Base-by-base conservation (phyloP, 2,113 vertebrate species). In the Taxidea taxus region DNA sequence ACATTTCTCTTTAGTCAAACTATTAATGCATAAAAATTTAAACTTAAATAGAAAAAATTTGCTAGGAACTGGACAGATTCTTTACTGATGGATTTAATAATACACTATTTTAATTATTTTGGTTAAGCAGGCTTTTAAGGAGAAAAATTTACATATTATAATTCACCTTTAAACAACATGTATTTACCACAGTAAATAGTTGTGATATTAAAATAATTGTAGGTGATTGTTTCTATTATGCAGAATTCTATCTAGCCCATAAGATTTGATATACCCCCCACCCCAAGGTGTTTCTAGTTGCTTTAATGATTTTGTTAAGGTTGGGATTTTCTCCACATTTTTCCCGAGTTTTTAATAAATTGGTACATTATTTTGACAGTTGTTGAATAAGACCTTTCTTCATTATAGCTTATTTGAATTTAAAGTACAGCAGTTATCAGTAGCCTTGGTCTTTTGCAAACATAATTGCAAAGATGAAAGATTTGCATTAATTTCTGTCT, bases 11-110 rank as follows among this genome's bases (percentile, higher is more conserved):
- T 92, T 7, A 58, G 74, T 81, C 29, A 92, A 39, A 54, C 49
- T 93, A 56, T 90, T 90, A 60, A 66, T 87, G 44, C 5, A 31
- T 78, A 78, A 87, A 94, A 74, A 44, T 62, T 91, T 70, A 39
- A 89, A 95, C 25, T 90, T 90, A 89, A 77, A 47, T 66, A 77
- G 70, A 87, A 85, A 96, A 82, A 16, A 95, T 54, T 78, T 66
- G 42, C 13, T 87, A 60, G 15, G 60, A 23, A 66, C 20, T 58
- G 62, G 18, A 90, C 37, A 80, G 86, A 60, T 74, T 89, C 13
- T 51, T 95, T 7, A 78, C 7, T 42, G 97, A 37, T 9, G 11
- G 9, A 21, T 94, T 87, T 83, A 70, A 18, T 84, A 56, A 72
- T 49, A 58, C 9, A 81, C 13, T 74, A 54, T 80, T 66, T 62